These are phyloP conservation scores for Phenacoccus solenopsis DNA, from an alignment of 1,140 invertebrate genomes.

Conservation along the genomic window DNA sequence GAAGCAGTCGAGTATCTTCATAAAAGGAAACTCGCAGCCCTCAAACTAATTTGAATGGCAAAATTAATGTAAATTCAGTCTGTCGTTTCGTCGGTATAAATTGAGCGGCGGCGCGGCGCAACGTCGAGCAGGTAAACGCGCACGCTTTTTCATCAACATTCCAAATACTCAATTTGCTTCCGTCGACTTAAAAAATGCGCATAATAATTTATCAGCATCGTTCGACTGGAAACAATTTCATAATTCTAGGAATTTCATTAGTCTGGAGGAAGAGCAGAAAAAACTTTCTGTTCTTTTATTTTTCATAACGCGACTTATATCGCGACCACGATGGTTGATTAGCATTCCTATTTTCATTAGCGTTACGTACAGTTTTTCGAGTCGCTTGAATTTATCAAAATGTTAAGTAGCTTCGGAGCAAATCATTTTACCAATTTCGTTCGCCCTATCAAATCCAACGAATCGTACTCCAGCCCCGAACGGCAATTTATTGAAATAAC, in stretches of 20 bases:
- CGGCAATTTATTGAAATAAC: too few species aligned
- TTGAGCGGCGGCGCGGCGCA: neutral
- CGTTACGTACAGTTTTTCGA: neutral
- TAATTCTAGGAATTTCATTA: neutral
- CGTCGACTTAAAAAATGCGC: neutral
- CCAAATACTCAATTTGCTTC: neutral
- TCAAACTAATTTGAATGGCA: neutral
- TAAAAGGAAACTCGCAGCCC: neutral
- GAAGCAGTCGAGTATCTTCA: neutral
- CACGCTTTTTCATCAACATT: neutral
- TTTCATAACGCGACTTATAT: neutral
- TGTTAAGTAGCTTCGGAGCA: neutral
- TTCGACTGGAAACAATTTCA: conserved; percentile 1
- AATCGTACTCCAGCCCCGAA: too few species aligned
- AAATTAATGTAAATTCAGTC: neutral
- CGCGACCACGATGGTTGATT: neutral
- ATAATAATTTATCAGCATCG: neutral
- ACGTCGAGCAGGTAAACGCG: too few species aligned
- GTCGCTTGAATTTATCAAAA: neutral
- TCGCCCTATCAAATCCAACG: too few species aligned
- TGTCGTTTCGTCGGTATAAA: neutral
- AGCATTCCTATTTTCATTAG: neutral
- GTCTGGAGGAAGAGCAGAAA: too few species aligned
- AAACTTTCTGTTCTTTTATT: neutral
- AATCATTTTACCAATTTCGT: too few species aligned